A percentile compares a stretch with the other conserved stretches of the same genome.
Conservation (phyloP, 2,888 invertebrate genomes). For the Dioctria rufipes region DNA sequence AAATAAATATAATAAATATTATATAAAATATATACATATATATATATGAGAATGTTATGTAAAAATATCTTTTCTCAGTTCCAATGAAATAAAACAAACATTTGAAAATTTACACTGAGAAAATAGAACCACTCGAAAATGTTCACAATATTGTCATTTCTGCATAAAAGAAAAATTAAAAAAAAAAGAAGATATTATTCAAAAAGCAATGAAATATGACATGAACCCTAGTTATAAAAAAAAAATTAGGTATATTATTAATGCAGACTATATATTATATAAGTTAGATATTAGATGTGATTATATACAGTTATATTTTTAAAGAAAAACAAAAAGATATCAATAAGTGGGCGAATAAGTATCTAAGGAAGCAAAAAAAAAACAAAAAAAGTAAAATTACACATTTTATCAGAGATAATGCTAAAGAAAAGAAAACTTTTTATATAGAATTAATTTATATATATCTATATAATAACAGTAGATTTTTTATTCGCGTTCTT, state of each 20-base stretch:
- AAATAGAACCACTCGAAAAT: constrained; percentile 43
- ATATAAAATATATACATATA: background rate
- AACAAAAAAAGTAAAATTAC: background rate
- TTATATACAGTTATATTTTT: constrained; percentile 48
- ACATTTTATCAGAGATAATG: constrained; percentile 45
- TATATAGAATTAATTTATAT: constrained; percentile 52
- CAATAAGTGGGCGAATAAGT: constrained; percentile 37
- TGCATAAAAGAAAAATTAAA: constrained; percentile 25
- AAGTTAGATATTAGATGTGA: constrained; percentile 45
- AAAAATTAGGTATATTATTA: background rate
- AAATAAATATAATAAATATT: no score
- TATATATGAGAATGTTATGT: background rate
- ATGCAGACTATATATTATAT: constrained; percentile 4
- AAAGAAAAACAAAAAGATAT: constrained; percentile 31
- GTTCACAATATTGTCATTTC: constrained; percentile 45
- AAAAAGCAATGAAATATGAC: constrained; percentile 47
- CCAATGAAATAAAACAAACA: background rate
- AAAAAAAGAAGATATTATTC: constrained; percentile 23
- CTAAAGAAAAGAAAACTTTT: constrained; percentile 58
- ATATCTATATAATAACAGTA: constrained; percentile 58
- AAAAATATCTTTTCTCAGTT: constrained; percentile 10
- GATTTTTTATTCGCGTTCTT: constrained; percentile 64
- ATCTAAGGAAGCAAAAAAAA: constrained; percentile 11
- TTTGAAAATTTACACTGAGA: constrained; percentile 36
- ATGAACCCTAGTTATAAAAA: constrained; percentile 27